Conservation (phyloP, 2,797 vertebrate genomes). For the Pangasius djambal region DNA sequence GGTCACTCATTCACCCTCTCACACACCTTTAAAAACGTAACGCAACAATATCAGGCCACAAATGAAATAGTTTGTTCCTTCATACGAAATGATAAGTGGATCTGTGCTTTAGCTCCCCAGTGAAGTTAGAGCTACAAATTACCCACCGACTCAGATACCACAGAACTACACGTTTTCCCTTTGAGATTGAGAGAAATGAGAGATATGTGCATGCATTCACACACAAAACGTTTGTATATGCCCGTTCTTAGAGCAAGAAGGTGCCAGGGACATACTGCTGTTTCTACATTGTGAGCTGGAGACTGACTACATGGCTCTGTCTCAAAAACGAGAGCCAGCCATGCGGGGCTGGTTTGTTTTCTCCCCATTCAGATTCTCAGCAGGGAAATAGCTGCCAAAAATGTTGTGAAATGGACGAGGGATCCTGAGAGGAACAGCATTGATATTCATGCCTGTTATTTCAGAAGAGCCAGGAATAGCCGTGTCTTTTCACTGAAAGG, state of each 20-base stretch:
- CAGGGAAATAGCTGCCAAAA: constrained; percentile 50
- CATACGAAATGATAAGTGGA: neutral
- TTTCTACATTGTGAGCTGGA: constrained; percentile 43
- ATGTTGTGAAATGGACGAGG: constrained; percentile 46
- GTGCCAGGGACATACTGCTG: constrained; percentile 28
- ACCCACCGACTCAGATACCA: neutral
- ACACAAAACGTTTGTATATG: neutral
- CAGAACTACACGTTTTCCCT: neutral
- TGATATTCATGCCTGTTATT: constrained; percentile 50
- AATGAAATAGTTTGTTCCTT: neutral
- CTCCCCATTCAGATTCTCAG: constrained; percentile 47
- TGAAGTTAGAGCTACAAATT: neutral
- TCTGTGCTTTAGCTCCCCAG: neutral
- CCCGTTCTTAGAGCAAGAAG: constrained; percentile 15
- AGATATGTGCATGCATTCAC: neutral
- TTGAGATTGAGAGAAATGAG: neutral
- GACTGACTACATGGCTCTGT: constrained; percentile 36
- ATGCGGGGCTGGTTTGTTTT: constrained; percentile 43
- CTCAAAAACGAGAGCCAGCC: constrained; percentile 39
- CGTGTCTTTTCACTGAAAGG: constrained; percentile 27
- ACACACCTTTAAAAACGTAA: neutral
- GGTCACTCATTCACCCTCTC: neutral
- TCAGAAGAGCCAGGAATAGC: constrained; percentile 35
- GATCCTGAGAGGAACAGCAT: constrained; percentile 39
- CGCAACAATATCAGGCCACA: neutral